Conservation (phyloP, 2,113 vertebrate species). For the Callospermophilus lateralis region DNA sequence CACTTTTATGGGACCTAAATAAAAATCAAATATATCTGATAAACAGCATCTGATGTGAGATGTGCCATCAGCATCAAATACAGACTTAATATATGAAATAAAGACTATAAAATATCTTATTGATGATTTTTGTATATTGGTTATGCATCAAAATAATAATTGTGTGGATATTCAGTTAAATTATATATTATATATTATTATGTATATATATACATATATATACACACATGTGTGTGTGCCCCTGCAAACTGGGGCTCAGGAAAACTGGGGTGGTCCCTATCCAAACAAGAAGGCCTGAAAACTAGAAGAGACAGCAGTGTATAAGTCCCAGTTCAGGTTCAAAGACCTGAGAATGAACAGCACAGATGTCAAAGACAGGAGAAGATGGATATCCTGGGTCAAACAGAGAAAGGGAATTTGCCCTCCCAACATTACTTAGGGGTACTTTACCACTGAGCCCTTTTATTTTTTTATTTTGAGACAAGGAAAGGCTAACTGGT, state of each 20-base stretch:
- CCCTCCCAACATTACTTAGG: not conserved
- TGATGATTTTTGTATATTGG: not conserved
- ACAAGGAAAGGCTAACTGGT: too few species aligned
- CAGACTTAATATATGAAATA: not conserved
- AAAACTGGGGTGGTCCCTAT: not conserved
- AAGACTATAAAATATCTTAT: not conserved
- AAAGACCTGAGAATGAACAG: not conserved
- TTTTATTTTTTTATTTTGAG: too few species aligned
- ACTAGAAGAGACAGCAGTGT: not conserved
- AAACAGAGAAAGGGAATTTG: not conserved
- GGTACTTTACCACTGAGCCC: too few species aligned
- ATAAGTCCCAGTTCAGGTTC: not conserved
- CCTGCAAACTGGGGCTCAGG: not conserved
- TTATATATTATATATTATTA: too few species aligned
- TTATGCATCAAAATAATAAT: not conserved
- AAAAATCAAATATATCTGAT: not conserved
- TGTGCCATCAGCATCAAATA: not conserved
- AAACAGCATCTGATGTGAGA: not conserved
- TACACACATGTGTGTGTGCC: too few species aligned
- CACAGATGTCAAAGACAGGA: not conserved
- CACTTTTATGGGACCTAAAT: not conserved
- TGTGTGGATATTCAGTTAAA: not conserved
- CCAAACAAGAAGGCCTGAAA: not conserved
- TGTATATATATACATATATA: too few species aligned
- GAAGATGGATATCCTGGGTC: not conserved